Base-by-base conservation (phyloP, 2,113 vertebrate species). In the Sebastes schlegelii region DNA sequence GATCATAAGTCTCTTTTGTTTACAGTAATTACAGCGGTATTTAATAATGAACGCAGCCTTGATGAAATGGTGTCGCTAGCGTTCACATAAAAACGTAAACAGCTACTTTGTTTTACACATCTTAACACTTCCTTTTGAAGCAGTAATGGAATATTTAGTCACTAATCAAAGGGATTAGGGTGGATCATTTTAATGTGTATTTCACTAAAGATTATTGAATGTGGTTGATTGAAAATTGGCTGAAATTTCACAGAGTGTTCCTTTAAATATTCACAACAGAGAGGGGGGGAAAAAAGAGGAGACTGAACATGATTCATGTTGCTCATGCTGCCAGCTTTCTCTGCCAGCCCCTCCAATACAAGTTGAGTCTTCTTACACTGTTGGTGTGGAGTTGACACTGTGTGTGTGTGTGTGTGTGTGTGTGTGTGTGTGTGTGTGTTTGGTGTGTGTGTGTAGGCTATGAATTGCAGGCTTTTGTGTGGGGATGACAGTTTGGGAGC, bases 401-500 rank as follows among this genome's bases (percentile, higher is more conserved):
- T 73, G 40, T 79, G 67, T 54, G 58, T 79, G 69, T 82, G 42
- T 74, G 26, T 42, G 21, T 66, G 69, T 70, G 62, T 80, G 65
- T 74, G 55, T 74, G 58, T 60, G 67, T 67, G 8, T 64, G 62
- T 55, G 77, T 63, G 19, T 55, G 66, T 70, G 48, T 43, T n/a
- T n/a, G n/a, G n/a, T n/a, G 40, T 55, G 77, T 63, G 19, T 55
- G 66, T 70, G 48, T 43, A 6, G 49, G 66, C 58, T 69, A 74
- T 85, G 79, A 86, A 85, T 88, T 63, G 66, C 55, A 52, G 52
- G 57, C 63, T 79, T 83, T 68, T 86, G 73, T 92, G 76, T 43
- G 46, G 60, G 61, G 60, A 77, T 77, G 88, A 85, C 85, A 86
- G 85, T 90, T 91, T 85, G 63, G 72, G 86, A 91, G 82, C 85